Evolutionary conservation across 2,797 vertebrate genomes (phyloP).

Genomic region (Pseudomugil gertrudae): DNA sequence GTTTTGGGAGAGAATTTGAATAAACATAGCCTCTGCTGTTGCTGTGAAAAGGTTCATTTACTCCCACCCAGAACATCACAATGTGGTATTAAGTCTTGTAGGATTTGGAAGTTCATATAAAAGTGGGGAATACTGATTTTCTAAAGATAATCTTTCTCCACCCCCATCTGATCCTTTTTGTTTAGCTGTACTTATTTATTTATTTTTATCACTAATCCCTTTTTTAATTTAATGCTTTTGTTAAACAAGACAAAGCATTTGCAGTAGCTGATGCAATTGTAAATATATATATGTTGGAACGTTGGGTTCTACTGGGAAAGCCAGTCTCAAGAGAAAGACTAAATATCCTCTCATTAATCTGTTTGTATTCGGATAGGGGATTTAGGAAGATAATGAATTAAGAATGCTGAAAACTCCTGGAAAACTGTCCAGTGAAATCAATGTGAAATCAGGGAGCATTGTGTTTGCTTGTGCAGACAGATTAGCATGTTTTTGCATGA

Average conservation of each 20-base stretch:
- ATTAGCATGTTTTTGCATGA: slow-evolving; percentile 25
- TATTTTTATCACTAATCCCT: background rate
- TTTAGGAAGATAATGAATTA: background rate
- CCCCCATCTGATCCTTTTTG: background rate
- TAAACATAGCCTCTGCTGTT: slow-evolving; percentile 59
- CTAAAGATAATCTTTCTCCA: background rate
- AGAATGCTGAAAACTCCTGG: slow-evolving; percentile 7
- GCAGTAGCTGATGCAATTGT: background rate
- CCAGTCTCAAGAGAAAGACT: background rate
- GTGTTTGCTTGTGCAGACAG: slow-evolving; percentile 14
- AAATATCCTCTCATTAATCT: slow-evolving; percentile 9
- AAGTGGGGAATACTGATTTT: slow-evolving; percentile 16
- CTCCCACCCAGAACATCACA: slow-evolving; percentile 51
- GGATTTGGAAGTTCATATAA: slow-evolving; percentile 18
- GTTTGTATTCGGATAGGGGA: background rate
- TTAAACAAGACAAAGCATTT: background rate
- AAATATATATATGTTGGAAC: background rate
- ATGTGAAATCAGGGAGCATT: background rate
- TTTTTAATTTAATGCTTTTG: background rate
- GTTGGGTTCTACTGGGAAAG: background rate
- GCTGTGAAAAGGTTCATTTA: slow-evolving; percentile 65
- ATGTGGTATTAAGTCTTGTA: slow-evolving; percentile 43
- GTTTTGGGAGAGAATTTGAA: slow-evolving; percentile 62
- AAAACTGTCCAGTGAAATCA: background rate
- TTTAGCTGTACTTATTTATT: background rate